A percentile compares a stretch with the other conserved stretches of the same genome.
These are phyloP conservation scores for Harmothoe impar DNA, from an alignment of 2,888 invertebrate species.

Conservation along the genomic window DNA sequence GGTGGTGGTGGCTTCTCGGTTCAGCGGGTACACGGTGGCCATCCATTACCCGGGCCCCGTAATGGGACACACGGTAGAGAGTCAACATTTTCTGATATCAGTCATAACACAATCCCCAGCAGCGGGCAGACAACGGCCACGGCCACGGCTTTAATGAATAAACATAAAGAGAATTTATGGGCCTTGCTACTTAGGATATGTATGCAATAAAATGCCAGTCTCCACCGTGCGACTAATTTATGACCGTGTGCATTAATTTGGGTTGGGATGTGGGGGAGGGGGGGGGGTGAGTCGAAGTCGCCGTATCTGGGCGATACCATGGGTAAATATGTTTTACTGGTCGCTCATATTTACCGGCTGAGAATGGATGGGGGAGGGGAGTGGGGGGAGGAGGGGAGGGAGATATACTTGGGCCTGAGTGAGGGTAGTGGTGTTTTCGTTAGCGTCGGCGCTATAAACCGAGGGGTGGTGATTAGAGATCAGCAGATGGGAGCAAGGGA, in stretches of 20 bases:
- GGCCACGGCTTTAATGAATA: slow-evolving; percentile 55
- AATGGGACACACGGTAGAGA: slow-evolving; percentile 56
- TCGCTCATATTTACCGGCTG: slow-evolving; percentile 31
- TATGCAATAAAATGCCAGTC: slow-evolving; percentile 61
- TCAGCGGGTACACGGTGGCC: slow-evolving; percentile 7
- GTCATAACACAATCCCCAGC: slow-evolving; percentile 43
- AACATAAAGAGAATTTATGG: slow-evolving; percentile 63
- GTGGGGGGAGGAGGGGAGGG: not conserved
- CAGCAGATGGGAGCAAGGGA: not conserved
- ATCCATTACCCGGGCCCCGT: slow-evolving; percentile 21
- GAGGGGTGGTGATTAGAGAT: slow-evolving; percentile 46
- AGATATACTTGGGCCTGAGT: not conserved
- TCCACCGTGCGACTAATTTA: slow-evolving; percentile 29
- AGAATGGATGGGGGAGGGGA: not conserved
- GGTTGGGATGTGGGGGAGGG: not conserved
- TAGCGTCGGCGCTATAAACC: slow-evolving; percentile 2
- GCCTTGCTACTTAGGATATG: slow-evolving; percentile 54
- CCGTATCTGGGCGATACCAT: slow-evolving; percentile 48
- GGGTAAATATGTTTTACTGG: slow-evolving; percentile 56
- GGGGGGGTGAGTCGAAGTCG: not conserved
- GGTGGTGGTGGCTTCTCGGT: slow-evolving; percentile 15
- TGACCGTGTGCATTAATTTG: slow-evolving; percentile 37
- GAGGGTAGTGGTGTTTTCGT: slow-evolving; percentile 40
- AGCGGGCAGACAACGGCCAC: slow-evolving; percentile 8
- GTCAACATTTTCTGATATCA: slow-evolving; percentile 59